Conservation (phyloP, 2,797 vertebrate species). For the Thaleichthys pacificus region DNA sequence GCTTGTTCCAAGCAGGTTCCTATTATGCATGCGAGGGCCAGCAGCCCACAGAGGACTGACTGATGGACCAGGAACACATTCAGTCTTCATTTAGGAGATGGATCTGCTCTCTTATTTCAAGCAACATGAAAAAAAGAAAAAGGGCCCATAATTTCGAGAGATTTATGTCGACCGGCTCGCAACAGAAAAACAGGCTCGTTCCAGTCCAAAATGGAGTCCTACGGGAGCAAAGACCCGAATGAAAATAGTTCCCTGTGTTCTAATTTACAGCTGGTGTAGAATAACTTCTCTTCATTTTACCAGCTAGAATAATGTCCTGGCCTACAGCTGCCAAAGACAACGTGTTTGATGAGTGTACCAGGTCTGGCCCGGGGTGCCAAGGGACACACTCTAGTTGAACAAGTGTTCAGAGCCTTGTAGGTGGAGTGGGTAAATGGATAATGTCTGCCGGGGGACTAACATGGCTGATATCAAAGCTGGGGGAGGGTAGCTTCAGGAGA, state of each 20-base stretch:
- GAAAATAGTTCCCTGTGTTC: constrained; percentile 67
- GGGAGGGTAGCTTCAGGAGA: constrained; percentile 30
- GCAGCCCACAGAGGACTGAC: constrained; percentile 22
- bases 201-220: constrained; percentile 57
- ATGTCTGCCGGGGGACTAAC: constrained; percentile 44
- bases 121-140: constrained; percentile 44
- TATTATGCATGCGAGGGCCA: constrained; percentile 23
- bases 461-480: constrained; percentile 42
- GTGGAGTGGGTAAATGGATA: constrained; percentile 30
- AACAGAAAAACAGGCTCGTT: constrained; percentile 55
- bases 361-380: constrained; percentile 51
- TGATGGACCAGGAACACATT: constrained; percentile 40
- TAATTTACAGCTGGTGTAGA: constrained; percentile 76
- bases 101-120: constrained; percentile 60
- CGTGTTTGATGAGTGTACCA: constrained; percentile 71
- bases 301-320: constrained; percentile 65
- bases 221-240: constrained; percentile 53
- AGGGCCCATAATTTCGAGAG: constrained; percentile 56
- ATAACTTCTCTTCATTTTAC: constrained; percentile 70
- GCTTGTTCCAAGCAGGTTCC: constrained; percentile 19
- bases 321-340: constrained; percentile 72
- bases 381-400: constrained; percentile 35
- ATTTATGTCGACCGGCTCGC: constrained; percentile 60
- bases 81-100: constrained; percentile 56
- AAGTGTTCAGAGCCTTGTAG: constrained; percentile 46